Percentiles rank a stretch among this genome's conserved stretches.
phyloP scores from a whole-genome alignment of 2,113 vertebrate species.

The Pholis gunnellus region DNA sequence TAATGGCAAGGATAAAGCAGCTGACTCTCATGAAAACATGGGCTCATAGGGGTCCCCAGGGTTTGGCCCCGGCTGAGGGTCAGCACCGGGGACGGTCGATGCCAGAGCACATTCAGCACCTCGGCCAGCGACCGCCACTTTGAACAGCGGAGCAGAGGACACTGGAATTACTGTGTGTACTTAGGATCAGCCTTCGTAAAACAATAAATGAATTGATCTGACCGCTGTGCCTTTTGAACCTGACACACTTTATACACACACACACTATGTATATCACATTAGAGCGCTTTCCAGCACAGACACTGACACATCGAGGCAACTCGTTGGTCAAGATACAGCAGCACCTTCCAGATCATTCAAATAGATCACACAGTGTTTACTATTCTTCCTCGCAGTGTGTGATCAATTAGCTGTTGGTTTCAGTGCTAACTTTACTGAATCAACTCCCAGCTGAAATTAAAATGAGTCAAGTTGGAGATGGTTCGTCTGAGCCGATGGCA shows the following conservation, averaged over 20 bases:
- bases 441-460: not conserved
- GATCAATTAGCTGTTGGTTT: not conserved
- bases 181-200: not conserved
- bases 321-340: not conserved
- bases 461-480: not conserved
- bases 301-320: not conserved
- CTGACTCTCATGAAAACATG: not conserved
- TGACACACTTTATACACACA: not conserved
- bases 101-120: slow-evolving; percentile 6
- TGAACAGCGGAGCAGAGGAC: not conserved
- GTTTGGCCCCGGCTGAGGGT: not conserved
- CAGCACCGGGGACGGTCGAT: slow-evolving; percentile 22
- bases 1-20: not conserved
- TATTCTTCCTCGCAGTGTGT: not conserved
- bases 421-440: not conserved
- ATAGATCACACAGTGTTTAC: not conserved
- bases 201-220: not conserved
- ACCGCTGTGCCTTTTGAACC: not conserved
- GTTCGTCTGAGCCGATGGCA: slow-evolving; percentile 5
- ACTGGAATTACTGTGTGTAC: not conserved
- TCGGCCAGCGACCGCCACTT: not conserved
- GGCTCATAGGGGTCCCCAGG: not conserved
- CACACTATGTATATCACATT: too few species aligned
- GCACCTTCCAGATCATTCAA: not conserved
- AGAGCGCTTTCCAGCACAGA: not conserved